Evolutionary conservation across 2,888 invertebrate species (phyloP).

Genomic region (Tetheella fluctuosa): DNA sequence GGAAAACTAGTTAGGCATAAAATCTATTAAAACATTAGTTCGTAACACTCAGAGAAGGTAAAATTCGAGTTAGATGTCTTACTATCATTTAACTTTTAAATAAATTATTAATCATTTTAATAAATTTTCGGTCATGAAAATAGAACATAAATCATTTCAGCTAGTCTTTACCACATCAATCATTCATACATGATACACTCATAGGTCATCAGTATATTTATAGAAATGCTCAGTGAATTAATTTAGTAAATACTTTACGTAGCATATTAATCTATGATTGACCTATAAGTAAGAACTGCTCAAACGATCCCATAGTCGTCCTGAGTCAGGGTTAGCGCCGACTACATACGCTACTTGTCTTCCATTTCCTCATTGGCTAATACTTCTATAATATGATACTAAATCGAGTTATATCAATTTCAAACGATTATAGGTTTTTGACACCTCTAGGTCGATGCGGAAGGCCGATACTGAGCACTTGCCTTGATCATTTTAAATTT

Average conservation of each 20-base stretch:
- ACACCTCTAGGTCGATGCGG: conserved; percentile 65
- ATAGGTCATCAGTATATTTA: not conserved
- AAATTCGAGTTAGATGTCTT: not conserved
- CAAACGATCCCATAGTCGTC: conserved; percentile 4
- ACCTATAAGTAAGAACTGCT: not conserved
- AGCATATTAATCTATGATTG: conserved; percentile 10
- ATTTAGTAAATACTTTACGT: conserved; percentile 2
- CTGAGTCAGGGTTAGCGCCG: conserved; percentile 8
- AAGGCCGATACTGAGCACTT: conserved; percentile 55
- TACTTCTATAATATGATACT: conserved; percentile 29
- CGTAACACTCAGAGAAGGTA: no score
- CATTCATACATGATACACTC: not conserved
- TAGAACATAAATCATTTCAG: not conserved
- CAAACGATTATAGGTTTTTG: conserved; percentile 52
- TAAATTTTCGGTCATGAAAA: not conserved
- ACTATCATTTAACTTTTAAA: not conserved
- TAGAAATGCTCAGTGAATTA: not conserved
- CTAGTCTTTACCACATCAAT: not conserved
- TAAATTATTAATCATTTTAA: not conserved
- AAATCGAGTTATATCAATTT: conserved; percentile 53
- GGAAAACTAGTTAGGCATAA: no score
- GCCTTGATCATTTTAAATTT: conserved; percentile 65
- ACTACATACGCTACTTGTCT: conserved; percentile 3
- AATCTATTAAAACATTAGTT: no score
- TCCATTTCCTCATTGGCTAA: conserved; percentile 43